phyloP scores from a whole-genome alignment of 2,888 invertebrate species.

The Coecobrya sp. region DNA sequence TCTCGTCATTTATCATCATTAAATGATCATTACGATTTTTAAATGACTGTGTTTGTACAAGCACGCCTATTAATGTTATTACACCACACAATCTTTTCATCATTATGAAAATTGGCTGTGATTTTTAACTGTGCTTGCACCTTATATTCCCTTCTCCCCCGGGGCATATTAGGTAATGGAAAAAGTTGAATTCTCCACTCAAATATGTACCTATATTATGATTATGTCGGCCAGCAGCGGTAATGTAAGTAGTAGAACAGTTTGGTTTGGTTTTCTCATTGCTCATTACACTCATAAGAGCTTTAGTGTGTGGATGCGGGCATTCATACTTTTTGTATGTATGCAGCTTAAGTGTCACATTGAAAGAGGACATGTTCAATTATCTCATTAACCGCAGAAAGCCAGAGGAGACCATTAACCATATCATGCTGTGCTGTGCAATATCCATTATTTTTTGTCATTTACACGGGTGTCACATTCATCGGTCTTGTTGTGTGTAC shows the following conservation, averaged over 20 bases:
- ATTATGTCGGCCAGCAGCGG: background rate
- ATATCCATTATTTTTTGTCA: conserved; percentile 48
- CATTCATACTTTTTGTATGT: background rate
- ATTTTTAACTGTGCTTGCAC: conserved; percentile 37
- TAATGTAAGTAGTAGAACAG: background rate
- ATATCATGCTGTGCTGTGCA: conserved; percentile 51
- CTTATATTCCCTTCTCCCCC: background rate
- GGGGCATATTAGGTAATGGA: conserved; percentile 17
- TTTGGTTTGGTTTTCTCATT: background rate
- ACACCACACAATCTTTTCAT: conserved; percentile 50
- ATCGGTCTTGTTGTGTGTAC: conserved; percentile 3
- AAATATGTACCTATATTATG: too few species aligned
- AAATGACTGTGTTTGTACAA: conserved; percentile 46
- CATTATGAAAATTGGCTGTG: conserved; percentile 41
- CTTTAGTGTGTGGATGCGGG: background rate
- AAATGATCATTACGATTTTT: conserved; percentile 61
- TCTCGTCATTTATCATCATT: conserved; percentile 57
- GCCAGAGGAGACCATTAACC: conserved; percentile 52
- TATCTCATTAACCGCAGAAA: conserved; percentile 55
- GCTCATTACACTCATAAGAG: background rate
- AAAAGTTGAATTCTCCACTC: background rate
- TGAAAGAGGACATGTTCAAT: conserved; percentile 66
- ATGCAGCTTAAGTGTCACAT: conserved; percentile 44
- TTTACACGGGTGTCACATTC: conserved; percentile 72
- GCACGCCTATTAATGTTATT: conserved; percentile 27